Conservation (phyloP, 2,113 vertebrate species). For the Lutjanus erythropterus region DNA sequence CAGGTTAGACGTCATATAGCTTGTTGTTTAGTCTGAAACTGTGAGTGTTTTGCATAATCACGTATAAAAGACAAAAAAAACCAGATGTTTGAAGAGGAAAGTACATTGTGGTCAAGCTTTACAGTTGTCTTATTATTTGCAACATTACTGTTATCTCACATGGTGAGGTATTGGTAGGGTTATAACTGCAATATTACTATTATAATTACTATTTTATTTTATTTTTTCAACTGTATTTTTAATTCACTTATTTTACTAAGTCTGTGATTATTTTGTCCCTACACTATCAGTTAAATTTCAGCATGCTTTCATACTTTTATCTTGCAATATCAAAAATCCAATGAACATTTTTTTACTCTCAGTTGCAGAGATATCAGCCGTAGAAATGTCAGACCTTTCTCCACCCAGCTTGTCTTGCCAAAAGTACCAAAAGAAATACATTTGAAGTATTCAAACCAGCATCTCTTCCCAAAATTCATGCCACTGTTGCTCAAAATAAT, state of each 20-base stretch:
- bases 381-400: too few species aligned
- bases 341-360: too few species aligned
- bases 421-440: too few species aligned
- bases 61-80: neutral
- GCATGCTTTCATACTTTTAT: neutral
- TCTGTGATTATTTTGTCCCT: neutral
- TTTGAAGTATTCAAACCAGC: too few species aligned
- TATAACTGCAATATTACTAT: neutral
- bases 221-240: neutral
- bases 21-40: constrained; percentile 39
- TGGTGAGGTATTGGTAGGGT: neutral
- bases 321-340: neutral
- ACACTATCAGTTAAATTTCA: neutral
- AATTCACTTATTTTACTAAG: neutral
- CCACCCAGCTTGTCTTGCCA: too few species aligned
- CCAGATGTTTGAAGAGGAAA: neutral
- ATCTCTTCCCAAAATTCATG: too few species aligned
- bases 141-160: neutral
- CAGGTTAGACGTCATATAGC: constrained; percentile 36
- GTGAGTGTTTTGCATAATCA: constrained; percentile 9
- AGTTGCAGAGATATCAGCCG: too few species aligned
- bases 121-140: neutral
- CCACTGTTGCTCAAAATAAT: too few species aligned
- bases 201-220: neutral
- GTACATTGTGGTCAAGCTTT: neutral